Percentiles rank a stretch among this genome's conserved stretches.
Evolutionary conservation across 2,797 vertebrate species (phyloP).

Genomic region (Tinamus major): DNA sequence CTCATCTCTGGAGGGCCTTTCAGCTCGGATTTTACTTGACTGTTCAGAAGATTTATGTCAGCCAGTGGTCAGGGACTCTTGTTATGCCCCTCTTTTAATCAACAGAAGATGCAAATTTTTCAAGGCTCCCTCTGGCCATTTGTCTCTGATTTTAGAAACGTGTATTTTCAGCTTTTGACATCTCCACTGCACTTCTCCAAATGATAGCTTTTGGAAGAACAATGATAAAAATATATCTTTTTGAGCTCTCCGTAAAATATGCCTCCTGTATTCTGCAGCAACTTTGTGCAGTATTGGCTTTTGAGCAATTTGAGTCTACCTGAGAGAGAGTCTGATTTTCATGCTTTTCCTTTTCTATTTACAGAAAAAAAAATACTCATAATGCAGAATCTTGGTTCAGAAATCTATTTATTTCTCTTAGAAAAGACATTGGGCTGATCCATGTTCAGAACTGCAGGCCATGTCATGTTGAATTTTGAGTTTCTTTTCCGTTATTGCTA

Average conservation of each 20-base stretch:
- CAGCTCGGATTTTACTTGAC: not conserved
- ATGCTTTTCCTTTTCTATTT: not conserved
- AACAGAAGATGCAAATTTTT: slow-evolving; percentile 15
- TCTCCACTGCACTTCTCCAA: not conserved
- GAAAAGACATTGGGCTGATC: not conserved
- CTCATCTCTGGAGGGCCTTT: slow-evolving; percentile 3
- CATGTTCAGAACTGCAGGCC: not conserved
- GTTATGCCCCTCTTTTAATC: not conserved
- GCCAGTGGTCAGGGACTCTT: not conserved
- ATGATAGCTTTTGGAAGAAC: not conserved
- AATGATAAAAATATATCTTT: not conserved
- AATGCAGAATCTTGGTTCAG: not conserved
- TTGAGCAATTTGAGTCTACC: accelerated
- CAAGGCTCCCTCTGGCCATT: not conserved
- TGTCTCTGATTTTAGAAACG: not conserved
- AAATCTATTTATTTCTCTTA: not conserved
- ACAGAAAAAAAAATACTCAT: not conserved
- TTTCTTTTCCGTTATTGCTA: not conserved
- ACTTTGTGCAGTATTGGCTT: not conserved
- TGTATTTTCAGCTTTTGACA: slow-evolving; percentile 10
- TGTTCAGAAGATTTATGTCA: not conserved
- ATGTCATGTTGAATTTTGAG: not conserved
- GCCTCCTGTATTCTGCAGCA: not conserved
- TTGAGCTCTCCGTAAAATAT: not conserved
- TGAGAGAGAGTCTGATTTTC: not conserved